Conservation (phyloP, 2,888 invertebrate genomes). For the Coleophora flavipennella region DNA sequence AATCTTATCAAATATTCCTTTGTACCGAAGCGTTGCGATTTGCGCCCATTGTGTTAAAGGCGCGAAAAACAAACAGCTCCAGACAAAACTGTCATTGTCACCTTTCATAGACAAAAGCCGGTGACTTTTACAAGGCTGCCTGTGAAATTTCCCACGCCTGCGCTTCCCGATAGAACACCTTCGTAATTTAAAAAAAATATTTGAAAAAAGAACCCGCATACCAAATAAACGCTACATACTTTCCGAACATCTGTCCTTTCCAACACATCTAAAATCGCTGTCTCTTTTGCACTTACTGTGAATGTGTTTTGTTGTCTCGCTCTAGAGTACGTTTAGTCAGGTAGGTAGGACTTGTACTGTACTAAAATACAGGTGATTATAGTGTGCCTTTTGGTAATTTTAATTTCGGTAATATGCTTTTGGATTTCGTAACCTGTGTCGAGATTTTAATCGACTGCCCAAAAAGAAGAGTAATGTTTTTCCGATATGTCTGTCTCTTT, state of each 20-base stretch:
- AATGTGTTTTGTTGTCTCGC: slow-evolving; percentile 20
- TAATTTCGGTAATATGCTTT: too few relatives aligned
- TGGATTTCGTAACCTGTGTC: too few relatives aligned
- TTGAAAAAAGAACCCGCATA: slow-evolving; percentile 31
- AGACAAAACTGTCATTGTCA: slow-evolving; percentile 2
- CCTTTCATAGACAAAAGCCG: slow-evolving; percentile 2
- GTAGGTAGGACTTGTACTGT: too few relatives aligned
- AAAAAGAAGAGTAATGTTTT: too few relatives aligned
- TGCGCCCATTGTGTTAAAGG: background rate
- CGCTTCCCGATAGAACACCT: background rate
- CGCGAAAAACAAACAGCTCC: slow-evolving; percentile 1
- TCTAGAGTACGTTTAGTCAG: slow-evolving; percentile 17
- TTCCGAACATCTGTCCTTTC: slow-evolving; percentile 1
- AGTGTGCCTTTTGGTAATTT: too few relatives aligned
- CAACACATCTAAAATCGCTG: background rate
- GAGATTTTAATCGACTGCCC: too few relatives aligned
- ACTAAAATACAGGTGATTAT: too few relatives aligned
- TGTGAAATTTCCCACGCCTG: slow-evolving; percentile 28
- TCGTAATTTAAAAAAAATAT: slow-evolving; percentile 4
- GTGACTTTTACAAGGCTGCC: too few relatives aligned
- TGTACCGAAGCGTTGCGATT: too few relatives aligned
- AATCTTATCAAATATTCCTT: too few relatives aligned
- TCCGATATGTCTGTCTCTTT: too few relatives aligned
- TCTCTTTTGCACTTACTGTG: slow-evolving; percentile 14
- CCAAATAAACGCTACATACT: too few relatives aligned